These are phyloP conservation scores for Callionymus lyra DNA, from an alignment of 2,113 vertebrate genomes.

Conservation along the genomic window DNA sequence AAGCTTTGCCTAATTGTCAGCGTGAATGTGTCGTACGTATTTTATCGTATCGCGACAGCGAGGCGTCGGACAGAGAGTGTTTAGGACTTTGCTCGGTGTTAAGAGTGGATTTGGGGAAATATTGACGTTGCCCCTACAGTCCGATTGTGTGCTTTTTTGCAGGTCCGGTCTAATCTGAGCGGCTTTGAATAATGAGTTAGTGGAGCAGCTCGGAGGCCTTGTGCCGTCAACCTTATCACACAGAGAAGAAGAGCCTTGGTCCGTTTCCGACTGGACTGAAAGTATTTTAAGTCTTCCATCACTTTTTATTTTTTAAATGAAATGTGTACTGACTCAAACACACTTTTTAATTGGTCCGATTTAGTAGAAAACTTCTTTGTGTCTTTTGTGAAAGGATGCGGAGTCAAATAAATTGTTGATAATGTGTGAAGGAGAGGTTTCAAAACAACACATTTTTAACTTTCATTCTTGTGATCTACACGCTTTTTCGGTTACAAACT, in stretches of 20 bases:
- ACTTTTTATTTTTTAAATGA: no score
- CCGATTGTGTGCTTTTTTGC: conserved; percentile 44
- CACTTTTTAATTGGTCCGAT: no score
- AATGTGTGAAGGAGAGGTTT: no score
- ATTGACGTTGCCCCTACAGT: conserved; percentile 51
- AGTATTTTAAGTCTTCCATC: conserved; percentile 26
- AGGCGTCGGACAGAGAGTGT: conserved; percentile 48
- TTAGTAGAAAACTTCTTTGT: no score
- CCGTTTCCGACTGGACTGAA: conserved; percentile 34
- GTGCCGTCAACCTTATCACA: conserved; percentile 37
- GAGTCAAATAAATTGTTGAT: no score
- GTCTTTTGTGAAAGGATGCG: no score
- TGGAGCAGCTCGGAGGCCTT: conserved; percentile 40
- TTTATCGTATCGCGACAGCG: conserved; percentile 43
- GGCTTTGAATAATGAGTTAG: conserved; percentile 54
- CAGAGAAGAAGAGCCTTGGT: conserved; percentile 41
- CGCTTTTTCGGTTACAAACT: no score
- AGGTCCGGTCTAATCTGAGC: conserved; percentile 45
- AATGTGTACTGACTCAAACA: no score
- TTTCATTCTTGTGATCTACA: no score
- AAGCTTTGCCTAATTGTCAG: conserved; percentile 61
- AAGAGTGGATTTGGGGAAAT: conserved; percentile 51
- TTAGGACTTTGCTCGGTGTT: conserved; percentile 48
- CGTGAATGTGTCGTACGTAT: conserved; percentile 48
- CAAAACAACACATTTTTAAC: no score